Percentiles rank a stretch among this genome's conserved stretches.
Conservation (phyloP, 2,888 invertebrate genomes). For the Dryobota labecula region DNA sequence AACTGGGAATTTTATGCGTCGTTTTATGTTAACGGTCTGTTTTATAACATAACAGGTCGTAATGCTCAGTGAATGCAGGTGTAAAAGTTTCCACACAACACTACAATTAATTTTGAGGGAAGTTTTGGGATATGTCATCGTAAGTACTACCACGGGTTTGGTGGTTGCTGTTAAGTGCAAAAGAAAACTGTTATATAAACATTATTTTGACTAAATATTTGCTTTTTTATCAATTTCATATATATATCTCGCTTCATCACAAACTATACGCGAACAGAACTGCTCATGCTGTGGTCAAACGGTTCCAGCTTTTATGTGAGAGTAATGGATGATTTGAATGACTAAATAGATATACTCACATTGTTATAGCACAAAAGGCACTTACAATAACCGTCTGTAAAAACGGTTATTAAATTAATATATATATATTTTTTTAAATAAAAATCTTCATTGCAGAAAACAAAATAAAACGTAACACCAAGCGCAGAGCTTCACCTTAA, state of each 20-base stretch:
- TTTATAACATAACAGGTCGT: slow-evolving; percentile 55
- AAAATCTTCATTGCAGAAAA: slow-evolving; percentile 2
- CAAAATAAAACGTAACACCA: slow-evolving; percentile 18
- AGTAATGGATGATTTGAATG: not conserved
- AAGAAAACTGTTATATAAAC: not conserved
- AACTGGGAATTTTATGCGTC: slow-evolving; percentile 53
- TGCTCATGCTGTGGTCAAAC: not conserved
- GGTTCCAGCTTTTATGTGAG: too few relatives aligned
- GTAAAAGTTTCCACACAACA: slow-evolving; percentile 52
- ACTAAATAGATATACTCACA: too few relatives aligned
- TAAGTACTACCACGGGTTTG: not conserved
- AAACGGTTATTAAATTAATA: not conserved
- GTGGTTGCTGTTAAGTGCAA: not conserved
- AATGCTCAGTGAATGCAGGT: slow-evolving; percentile 43
- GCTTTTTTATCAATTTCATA: not conserved
- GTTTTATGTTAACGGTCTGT: slow-evolving; percentile 56
- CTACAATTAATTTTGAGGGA: slow-evolving; percentile 32
- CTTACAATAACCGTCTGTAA: not conserved
- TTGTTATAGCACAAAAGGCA: not conserved
- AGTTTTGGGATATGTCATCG: slow-evolving; percentile 7
- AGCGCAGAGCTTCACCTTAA: slow-evolving; percentile 24
- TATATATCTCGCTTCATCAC: not conserved
- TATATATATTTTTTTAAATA: not conserved
- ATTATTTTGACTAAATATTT: not conserved
- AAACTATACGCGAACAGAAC: not conserved